phyloP scores from a whole-genome alignment of 2,888 invertebrate species.

The Calameuta idolon region DNA sequence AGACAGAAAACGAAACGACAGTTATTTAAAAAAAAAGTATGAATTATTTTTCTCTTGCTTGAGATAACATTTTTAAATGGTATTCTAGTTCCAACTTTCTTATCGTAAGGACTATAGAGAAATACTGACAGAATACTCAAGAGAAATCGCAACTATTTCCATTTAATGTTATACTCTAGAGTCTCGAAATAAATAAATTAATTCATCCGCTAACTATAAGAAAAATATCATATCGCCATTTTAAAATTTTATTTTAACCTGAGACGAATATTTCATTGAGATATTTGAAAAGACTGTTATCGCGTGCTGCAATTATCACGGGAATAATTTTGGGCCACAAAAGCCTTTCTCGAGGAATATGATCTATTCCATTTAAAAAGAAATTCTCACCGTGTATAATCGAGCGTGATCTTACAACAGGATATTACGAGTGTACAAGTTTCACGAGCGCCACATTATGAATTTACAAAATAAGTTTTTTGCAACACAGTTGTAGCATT shows the following conservation, averaged over 20 bases:
- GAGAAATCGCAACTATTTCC: background rate
- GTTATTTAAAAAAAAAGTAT: background rate
- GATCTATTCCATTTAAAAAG: background rate
- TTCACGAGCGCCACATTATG: background rate
- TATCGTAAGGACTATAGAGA: background rate
- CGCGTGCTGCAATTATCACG: background rate
- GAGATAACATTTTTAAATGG: background rate
- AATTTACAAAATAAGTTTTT: slow-evolving; percentile 12
- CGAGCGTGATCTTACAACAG: background rate
- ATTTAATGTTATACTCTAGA: background rate
- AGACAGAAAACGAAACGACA: background rate
- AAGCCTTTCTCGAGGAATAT: background rate
- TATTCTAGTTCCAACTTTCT: background rate
- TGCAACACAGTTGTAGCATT: slow-evolving; percentile 48
- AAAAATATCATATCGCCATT: background rate
- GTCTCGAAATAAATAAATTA: background rate
- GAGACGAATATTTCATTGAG: background rate
- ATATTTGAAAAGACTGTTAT: background rate
- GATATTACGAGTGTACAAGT: background rate
- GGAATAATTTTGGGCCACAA: too few species aligned
- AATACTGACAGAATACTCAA: background rate
- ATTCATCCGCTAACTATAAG: background rate
- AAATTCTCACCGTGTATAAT: background rate
- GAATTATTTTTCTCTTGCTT: background rate
- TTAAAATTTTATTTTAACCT: background rate